Evolutionary conservation across 2,888 invertebrate species (phyloP).

Genomic region (Xanthia togata): DNA sequence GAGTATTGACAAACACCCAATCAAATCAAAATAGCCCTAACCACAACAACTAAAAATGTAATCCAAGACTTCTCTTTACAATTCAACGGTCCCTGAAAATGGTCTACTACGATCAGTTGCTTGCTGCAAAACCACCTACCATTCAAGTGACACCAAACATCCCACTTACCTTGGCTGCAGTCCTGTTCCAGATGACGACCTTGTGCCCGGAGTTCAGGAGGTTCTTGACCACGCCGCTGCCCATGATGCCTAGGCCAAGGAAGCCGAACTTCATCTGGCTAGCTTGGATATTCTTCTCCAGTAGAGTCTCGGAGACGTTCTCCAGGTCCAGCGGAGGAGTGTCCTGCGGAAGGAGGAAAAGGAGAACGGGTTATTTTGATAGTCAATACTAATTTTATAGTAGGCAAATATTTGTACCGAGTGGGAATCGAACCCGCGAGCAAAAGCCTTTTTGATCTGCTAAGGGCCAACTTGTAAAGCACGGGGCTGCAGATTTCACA

Average conservation of each 20-base stretch:
- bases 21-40: not conserved
- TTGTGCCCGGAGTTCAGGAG: conserved; percentile 98
- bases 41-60: not conserved
- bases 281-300: conserved; percentile 96
- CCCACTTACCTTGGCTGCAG: conserved; percentile 95
- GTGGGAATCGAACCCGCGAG: not conserved
- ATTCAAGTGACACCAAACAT: conserved; percentile 47
- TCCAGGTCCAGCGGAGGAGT: conserved; percentile 94
- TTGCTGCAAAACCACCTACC: not conserved
- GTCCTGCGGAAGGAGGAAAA: conserved; percentile 88
- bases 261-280: conserved; percentile 97
- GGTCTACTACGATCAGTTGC: not conserved
- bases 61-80: not conserved
- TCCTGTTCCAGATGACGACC: conserved; percentile 98
- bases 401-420: not conserved
- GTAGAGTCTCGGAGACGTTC: conserved; percentile 94
- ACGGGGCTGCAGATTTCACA: not conserved
- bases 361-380: conserved; percentile 3
- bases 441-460: not conserved
- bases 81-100: conserved; percentile 1
- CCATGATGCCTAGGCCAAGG: conserved; percentile 98
- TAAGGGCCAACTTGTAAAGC: not conserved
- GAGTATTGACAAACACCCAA: not conserved
- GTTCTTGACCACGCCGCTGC: conserved; percentile 98
- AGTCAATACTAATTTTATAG: not conserved